These are phyloP conservation scores for Megaceryle maxima DNA, from an alignment of 2,113 vertebrate species.

Conservation along the genomic window DNA sequence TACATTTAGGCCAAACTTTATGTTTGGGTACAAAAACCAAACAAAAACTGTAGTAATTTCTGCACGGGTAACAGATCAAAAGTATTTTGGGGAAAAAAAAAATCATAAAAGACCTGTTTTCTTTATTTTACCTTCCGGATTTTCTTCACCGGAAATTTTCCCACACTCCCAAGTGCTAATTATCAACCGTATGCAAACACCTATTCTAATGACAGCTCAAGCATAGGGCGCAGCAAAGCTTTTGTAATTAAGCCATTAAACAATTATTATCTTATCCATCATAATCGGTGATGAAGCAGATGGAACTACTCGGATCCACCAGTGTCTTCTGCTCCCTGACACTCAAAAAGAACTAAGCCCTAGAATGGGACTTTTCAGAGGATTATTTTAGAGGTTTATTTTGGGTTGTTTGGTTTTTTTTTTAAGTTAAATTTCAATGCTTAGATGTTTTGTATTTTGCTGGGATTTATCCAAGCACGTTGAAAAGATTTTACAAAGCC, in stretches of 20 bases:
- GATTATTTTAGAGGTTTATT: neutral
- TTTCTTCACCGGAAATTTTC: constrained; percentile 1
- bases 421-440: neutral
- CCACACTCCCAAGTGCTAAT: neutral
- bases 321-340: neutral
- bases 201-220: constrained; percentile 12
- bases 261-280: neutral
- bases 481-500: neutral
- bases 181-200: neutral
- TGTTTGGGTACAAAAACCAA: neutral
- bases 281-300: neutral
- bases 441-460: neutral
- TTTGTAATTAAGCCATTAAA: neutral
- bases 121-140: neutral
- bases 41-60: neutral
- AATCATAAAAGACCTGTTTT: neutral
- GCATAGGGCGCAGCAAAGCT: neutral
- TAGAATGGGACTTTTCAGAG: neutral
- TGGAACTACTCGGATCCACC: neutral
- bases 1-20: too few relatives aligned
- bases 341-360: neutral
- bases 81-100: neutral
- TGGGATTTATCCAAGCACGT: neutral
- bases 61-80: neutral
- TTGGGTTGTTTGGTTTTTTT: neutral